Base-by-base conservation (phyloP, 2,797 vertebrate genomes). In the Rhinoraja longicauda region DNA sequence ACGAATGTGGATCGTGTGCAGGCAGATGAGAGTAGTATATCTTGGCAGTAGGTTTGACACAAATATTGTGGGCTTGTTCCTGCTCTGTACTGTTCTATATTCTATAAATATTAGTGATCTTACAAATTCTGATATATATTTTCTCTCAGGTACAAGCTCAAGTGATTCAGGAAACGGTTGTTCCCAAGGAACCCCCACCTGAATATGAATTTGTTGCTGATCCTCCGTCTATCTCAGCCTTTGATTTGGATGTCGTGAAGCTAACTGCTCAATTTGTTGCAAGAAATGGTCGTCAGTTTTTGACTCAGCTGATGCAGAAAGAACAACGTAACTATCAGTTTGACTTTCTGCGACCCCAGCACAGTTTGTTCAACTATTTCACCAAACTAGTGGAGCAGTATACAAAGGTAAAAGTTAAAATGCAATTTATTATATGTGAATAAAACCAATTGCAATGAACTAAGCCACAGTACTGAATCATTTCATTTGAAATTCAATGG, bases 241-340 rank as follows among this genome's bases (percentile, higher is more conserved):
- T 99, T 0, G 99, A 99, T 95, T 95, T 99, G 95, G 99, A 99
- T 0, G 99, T 99, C 93, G 99, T 99, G 93, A 99, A 99, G 94
- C 97, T 99, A 93, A 99, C 99, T 0, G 99, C 99, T 0, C 99
- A 99, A 96, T 99, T 99, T 29, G 99, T 99, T 92, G 98, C 99
- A 32, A 97, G 99, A 24, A 99, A 99, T 0, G 99, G 99, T 19
- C 97, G 99, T 24, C 99, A 99, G 96, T 99, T 99, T 95, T 96
- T 99, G 94, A 99, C 99, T 0, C 99, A 99, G 95, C 97, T 99
- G 93, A 99, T 99, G 99, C 99, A 99, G 96, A 99, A 99, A 84
- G 99, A 99, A 93, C 99, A 99, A 96, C 97, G 99, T 94, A 99
- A 99, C 97, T 99, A 99, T 94, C 98, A 99, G 95, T 99, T 99